Conservation (phyloP, 1,140 invertebrate genomes). For the Orchestia grillus region DNA sequence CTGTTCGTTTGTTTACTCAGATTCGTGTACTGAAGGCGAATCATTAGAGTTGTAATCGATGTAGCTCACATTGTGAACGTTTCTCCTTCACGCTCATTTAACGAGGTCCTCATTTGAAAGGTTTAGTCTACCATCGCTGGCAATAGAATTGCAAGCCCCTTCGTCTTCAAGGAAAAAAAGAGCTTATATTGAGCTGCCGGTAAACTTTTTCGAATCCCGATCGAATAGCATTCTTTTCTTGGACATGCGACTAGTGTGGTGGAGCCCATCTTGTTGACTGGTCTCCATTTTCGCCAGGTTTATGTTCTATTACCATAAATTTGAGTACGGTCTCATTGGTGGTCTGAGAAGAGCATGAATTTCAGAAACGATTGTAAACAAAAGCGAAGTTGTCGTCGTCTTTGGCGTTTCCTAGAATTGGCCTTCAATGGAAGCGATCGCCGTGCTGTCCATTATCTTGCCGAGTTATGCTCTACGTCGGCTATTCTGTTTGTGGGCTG, state of each 20-base stretch:
- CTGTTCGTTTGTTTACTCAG: neutral
- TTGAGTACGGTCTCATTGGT: neutral
- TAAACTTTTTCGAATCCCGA: neutral
- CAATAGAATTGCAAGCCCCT: neutral
- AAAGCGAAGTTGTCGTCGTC: neutral
- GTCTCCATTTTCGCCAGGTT: conserved; percentile 3
- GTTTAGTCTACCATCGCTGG: neutral
- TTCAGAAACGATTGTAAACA: neutral
- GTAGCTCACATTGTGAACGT: neutral
- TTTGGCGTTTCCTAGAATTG: neutral
- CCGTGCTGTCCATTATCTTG: neutral
- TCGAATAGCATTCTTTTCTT: neutral
- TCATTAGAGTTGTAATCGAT: neutral
- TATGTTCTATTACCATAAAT: conserved; percentile 4
- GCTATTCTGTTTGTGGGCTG: neutral
- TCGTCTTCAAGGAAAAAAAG: neutral
- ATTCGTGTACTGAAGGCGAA: neutral
- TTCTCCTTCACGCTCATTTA: neutral
- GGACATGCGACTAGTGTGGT: neutral
- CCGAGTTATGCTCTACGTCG: neutral
- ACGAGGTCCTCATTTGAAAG: neutral
- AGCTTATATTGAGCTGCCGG: neutral
- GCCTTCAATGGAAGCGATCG: neutral
- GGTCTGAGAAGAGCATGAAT: neutral
- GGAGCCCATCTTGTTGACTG: neutral